phyloP scores from a whole-genome alignment of 1,140 invertebrate species.

The Drosophila jambulina region DNA sequence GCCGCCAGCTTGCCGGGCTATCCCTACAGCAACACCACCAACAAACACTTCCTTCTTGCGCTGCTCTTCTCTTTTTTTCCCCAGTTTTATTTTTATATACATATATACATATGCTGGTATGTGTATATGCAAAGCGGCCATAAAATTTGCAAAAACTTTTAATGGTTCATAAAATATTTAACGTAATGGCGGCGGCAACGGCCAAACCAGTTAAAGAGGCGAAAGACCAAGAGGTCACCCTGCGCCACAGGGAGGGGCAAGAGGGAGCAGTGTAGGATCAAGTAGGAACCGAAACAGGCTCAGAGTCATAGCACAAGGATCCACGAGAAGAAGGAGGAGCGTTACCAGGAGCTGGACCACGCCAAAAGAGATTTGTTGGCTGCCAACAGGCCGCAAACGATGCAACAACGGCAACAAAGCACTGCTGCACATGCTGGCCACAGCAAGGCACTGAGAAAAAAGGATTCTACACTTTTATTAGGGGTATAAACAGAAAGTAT shows the following conservation, averaged over 20 bases:
- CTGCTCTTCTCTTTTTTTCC: slow-evolving; percentile 16
- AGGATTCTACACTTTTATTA: background rate
- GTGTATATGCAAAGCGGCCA: slow-evolving; percentile 79
- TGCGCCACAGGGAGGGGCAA: background rate
- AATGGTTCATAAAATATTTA: slow-evolving; percentile 84
- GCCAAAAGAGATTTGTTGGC: slow-evolving; percentile 72
- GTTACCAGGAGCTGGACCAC: slow-evolving; percentile 10
- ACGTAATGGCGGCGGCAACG: slow-evolving; percentile 67
- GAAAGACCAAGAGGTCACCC: slow-evolving; percentile 63
- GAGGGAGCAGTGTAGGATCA: background rate
- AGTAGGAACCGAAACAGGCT: slow-evolving; percentile 12
- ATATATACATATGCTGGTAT: slow-evolving; percentile 31
- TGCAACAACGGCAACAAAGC: slow-evolving; percentile 47
- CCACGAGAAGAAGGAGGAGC: background rate
- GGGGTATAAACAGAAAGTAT: background rate
- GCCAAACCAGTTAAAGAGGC: slow-evolving; percentile 73
- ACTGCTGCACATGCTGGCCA: slow-evolving; percentile 45
- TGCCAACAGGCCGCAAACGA: slow-evolving; percentile 76
- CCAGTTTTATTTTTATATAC: slow-evolving; percentile 38
- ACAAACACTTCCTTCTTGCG: slow-evolving; percentile 12
- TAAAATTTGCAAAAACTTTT: slow-evolving; percentile 83
- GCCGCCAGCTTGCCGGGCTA: slow-evolving; percentile 60
- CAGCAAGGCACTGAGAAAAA: slow-evolving; percentile 15
- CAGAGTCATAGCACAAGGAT: slow-evolving; percentile 32
- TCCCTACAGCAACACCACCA: slow-evolving; percentile 9